Base-by-base conservation (phyloP, 2,113 vertebrate species). In the Kobus ellipsiprymnus region DNA sequence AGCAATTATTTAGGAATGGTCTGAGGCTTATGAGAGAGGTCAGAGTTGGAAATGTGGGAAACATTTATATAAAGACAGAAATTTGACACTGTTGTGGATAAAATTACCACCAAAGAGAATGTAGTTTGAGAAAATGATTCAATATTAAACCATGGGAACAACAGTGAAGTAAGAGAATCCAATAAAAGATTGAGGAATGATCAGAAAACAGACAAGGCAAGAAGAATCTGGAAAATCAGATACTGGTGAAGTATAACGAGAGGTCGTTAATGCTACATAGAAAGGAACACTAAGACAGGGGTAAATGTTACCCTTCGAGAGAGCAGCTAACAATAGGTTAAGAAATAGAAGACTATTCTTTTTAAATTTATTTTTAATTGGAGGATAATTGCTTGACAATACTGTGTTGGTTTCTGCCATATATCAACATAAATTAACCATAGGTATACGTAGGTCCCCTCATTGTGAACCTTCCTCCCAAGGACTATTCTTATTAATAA, bases 51-150 rank as follows among this genome's bases (percentile, higher is more conserved):
- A 27, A 81, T 85, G 57, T 93, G 57, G 84, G 46, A 52, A 89
- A 87, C 78, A 44, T 80, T 95, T 97, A 60, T 87, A 14, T 94
- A 55, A 82, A 80, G 60, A n/a, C 46, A 96, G 71, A 93, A 82
- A 94, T 94, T 77, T 95, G 85, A 90, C 78, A 36, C 15, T 25
- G 7, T 92, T 92, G 74, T 87, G 88, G 55, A 74, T 97, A 77
- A 84, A 96, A 74, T 93, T 81, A 54, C n/a, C 88, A 36, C 92
- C 62, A 83, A 90, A 95, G 60, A 98, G 40, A 91, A 59, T 77
- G 14, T 59, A 95, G 60, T 82, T 81, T 87, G 54, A 91, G 54
- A 78, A 96, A 62, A 83, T 80, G 19, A 80, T 80, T 92, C 83
- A 89, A 36, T 16, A 93, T 82, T 95, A 92, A 96, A 92, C 30